Evolutionary conservation across 2,888 invertebrate species (phyloP).

Genomic region (Tenthredo livida): DNA sequence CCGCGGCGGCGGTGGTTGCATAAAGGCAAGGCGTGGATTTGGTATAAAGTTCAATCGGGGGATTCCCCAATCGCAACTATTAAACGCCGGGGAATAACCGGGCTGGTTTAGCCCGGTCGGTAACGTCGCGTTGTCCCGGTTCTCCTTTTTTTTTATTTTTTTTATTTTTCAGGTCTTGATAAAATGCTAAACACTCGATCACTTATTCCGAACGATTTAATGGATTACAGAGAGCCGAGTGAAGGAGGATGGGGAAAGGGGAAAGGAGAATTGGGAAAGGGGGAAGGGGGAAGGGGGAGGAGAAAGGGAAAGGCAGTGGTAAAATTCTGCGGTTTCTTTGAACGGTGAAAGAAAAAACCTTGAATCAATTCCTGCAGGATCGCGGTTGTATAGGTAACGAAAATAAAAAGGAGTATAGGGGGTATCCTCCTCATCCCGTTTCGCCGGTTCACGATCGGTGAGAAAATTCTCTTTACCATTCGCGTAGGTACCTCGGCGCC

Average conservation of each 20-base stretch:
- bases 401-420: slow-evolving; percentile 26
- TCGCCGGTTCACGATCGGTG: background rate
- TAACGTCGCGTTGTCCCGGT: background rate
- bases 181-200: slow-evolving; percentile 66
- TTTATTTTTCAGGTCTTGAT: slow-evolving; percentile 15
- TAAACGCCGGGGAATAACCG: slow-evolving; percentile 18
- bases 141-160: no score
- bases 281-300: background rate
- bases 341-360: slow-evolving; percentile 42
- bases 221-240: slow-evolving; percentile 62
- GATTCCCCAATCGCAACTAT: slow-evolving; percentile 12
- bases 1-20: background rate
- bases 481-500: background rate
- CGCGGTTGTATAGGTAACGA: background rate
- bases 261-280: background rate
- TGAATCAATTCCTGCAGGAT: slow-evolving; percentile 12
- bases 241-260: background rate
- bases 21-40: slow-evolving; percentile 4
- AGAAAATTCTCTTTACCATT: slow-evolving; percentile 9
- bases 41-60: background rate
- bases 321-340: slow-evolving; percentile 47
- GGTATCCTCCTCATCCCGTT: background rate
- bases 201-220: slow-evolving; percentile 69
- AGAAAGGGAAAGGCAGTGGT: background rate
- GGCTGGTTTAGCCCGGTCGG: background rate